Base-by-base conservation (phyloP, 2,888 invertebrate species). In the Ditula angustiorana region DNA sequence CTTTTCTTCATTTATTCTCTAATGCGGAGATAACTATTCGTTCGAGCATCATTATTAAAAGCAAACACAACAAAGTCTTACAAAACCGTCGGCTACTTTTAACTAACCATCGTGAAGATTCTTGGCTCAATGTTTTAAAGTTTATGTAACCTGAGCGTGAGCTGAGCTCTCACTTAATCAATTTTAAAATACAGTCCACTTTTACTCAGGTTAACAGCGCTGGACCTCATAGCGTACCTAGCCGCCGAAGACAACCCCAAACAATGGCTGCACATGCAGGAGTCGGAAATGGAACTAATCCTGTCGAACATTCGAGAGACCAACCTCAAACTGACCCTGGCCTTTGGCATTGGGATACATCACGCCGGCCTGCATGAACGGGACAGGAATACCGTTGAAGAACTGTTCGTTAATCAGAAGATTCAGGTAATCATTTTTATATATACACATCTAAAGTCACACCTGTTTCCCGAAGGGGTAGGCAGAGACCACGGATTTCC, bases 341-440 rank as follows among this genome's bases (percentile, higher is more conserved):
- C 98, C 0, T 99, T 99, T 88, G 99, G 99, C 1, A 99, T 99
- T 71, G 99, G 99, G 1, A 95, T 99, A 74, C 99, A 99, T 92
- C 99, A 99, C 90, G 99, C 99, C 19, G 99, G 99, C 57, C 91
- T 99, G 61, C 97, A 98, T 73, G 99, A 99, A 71, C 94, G 95
- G 66, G 99, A 99, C 85, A 94, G 99, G 46, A 96, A 95, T 79
- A 95, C 96, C 1, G 98, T 98, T 0, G 99, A 99, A 82, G 97
- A 99, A 81, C 90, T 99, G 49, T 99, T 99, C 86, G 96, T 98
- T 28, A 96, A 98, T 86, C 97, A 97, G 74, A 99, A 98, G 85
- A 99, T 99, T 82, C 99, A 99, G 94, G 96, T 96, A 33, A 60
- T 13, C 33, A 10, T 8, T 19, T 7, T 13, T 16, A 49, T 28